These are phyloP conservation scores for Dermatophagoides farinae DNA, from an alignment of 1,140 invertebrate genomes.

Conservation along the genomic window DNA sequence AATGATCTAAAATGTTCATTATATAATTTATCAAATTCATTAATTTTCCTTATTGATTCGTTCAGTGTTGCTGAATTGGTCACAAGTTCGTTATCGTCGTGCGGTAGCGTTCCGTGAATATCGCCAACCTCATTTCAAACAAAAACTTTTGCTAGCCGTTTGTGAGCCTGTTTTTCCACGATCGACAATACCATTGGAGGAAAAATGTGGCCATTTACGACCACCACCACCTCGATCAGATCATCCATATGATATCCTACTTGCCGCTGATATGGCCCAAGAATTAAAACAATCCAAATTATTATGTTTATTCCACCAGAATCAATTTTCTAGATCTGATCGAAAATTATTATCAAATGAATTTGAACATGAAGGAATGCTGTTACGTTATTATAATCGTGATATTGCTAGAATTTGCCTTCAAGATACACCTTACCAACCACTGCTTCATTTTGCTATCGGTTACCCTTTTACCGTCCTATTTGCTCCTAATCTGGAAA, in stretches of 20 bases:
- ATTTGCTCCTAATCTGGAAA: not conserved
- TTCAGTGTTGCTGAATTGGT: conserved; percentile 7
- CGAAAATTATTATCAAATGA: conserved; percentile 12
- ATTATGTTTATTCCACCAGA: conserved; percentile 17
- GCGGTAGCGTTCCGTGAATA: conserved; percentile 6
- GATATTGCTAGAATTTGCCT: conserved; percentile 13
- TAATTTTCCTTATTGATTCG: not conserved
- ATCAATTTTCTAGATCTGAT: conserved; percentile 1
- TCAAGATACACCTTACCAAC: conserved; percentile 7
- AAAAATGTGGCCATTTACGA: conserved; percentile 8
- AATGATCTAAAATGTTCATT: too few species aligned
- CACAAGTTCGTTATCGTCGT: conserved; percentile 8
- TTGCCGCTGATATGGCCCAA: conserved; percentile 15
- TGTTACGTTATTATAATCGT: conserved; percentile 13
- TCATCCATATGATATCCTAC: conserved; percentile 17
- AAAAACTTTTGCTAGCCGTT: conserved; percentile 18
- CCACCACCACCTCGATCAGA: not conserved
- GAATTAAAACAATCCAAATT: conserved; percentile 13
- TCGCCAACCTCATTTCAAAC: conserved; percentile 15
- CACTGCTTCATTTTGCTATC: conserved; percentile 9
- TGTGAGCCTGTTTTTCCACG: conserved; percentile 15
- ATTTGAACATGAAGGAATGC: conserved; percentile 16
- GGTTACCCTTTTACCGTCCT: not conserved
- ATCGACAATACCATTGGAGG: not conserved
- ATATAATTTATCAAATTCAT: too few species aligned